phyloP scores from a whole-genome alignment of 2,797 vertebrate genomes.

The Rhinichthys osculus region DNA sequence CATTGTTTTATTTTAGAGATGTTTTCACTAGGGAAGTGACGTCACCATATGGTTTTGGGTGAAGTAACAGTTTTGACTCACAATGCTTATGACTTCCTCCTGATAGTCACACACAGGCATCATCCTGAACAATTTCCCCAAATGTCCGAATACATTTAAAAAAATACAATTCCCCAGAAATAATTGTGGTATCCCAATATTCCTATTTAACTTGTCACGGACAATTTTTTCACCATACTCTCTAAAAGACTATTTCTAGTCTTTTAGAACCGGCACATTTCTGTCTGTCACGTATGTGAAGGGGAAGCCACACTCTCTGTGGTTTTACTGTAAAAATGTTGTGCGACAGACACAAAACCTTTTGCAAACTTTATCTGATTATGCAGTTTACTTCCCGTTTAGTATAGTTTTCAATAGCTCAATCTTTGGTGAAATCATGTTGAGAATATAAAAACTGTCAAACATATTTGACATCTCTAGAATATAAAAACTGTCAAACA shows the following conservation, averaged over 20 bases:
- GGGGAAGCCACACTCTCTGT: conserved; percentile 3
- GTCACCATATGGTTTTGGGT: not conserved
- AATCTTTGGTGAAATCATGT: not conserved
- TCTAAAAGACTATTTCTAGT: not conserved
- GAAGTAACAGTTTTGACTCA: not conserved
- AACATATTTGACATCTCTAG: not conserved
- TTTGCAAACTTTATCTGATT: not conserved
- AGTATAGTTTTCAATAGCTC: not conserved
- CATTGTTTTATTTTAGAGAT: not conserved
- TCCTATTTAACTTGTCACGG: not conserved
- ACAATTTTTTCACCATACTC: not conserved
- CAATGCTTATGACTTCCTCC: not conserved
- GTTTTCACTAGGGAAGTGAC: not conserved
- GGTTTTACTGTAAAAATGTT: conserved; percentile 16
- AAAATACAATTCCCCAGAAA: not conserved
- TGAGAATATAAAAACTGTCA: not conserved
- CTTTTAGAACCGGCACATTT: not conserved
- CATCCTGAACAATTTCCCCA: not conserved
- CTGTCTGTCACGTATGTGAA: conserved; percentile 13
- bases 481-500: not conserved
- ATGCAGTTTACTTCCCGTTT: not conserved
- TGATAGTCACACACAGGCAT: conserved; percentile 10
- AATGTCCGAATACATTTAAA: not conserved
- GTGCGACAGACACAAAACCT: not conserved
- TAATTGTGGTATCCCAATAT: not conserved